phyloP scores from a whole-genome alignment of 2,797 vertebrate species.

The Silurus aristotelis region DNA sequence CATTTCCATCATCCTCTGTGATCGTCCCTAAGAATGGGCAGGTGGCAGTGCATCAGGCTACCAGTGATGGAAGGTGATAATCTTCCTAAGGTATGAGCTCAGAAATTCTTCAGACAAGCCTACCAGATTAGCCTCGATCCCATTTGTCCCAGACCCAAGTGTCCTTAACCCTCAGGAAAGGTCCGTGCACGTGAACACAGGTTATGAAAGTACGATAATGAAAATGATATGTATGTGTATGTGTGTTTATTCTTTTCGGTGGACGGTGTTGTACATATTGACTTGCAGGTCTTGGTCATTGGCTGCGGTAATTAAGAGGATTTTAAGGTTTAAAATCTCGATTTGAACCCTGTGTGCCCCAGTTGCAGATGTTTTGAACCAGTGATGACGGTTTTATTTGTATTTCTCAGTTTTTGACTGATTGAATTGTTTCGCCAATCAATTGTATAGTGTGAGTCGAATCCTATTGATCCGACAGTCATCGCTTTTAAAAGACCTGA shows the following conservation, averaged over 20 bases:
- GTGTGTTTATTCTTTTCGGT: not conserved
- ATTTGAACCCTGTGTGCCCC: no score
- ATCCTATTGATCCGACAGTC: no score
- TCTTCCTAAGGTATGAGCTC: slow-evolving; percentile 52
- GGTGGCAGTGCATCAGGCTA: not conserved
- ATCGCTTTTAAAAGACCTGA: no score
- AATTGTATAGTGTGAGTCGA: no score
- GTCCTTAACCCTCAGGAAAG: slow-evolving; percentile 36
- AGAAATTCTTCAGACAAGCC: slow-evolving; percentile 54
- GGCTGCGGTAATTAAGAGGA: not conserved
- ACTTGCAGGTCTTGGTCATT: not conserved
- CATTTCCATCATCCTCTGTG: no score
- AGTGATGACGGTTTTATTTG: no score
- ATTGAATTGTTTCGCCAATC: no score
- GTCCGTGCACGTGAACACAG: not conserved
- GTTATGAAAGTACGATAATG: not conserved
- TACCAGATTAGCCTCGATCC: slow-evolving; percentile 57
- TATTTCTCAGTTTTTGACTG: no score
- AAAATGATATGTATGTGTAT: no score
- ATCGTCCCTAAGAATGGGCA: not conserved
- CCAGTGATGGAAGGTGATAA: slow-evolving; percentile 49
- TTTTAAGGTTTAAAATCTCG: not conserved
- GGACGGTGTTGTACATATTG: not conserved
- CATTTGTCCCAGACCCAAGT: slow-evolving; percentile 53
- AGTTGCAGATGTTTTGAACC: no score